These are phyloP conservation scores for Sitophilus oryzae DNA, from an alignment of 1,140 invertebrate genomes.

Conservation along the genomic window DNA sequence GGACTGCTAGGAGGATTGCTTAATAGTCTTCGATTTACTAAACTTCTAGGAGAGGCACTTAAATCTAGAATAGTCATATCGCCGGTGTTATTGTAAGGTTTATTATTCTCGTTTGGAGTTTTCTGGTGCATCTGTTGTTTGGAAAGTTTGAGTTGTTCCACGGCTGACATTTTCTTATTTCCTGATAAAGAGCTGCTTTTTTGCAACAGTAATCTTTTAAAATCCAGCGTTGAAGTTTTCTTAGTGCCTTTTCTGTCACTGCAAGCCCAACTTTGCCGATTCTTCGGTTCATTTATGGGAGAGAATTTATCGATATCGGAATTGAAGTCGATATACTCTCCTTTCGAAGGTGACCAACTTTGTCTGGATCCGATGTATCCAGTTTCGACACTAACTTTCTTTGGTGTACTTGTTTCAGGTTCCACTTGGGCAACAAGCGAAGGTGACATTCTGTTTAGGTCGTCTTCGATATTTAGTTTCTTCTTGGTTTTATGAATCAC, in stretches of 20 bases:
- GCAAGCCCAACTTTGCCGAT: slow-evolving; percentile 48
- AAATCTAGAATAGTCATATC: slow-evolving; percentile 55
- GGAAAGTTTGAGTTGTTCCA: slow-evolving; percentile 72
- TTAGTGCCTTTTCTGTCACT: slow-evolving; percentile 40
- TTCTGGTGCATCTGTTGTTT: slow-evolving; percentile 47
- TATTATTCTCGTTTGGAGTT: slow-evolving; percentile 11
- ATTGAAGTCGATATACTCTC: slow-evolving; percentile 39
- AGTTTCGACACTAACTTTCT: slow-evolving; percentile 49
- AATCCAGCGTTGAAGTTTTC: slow-evolving; percentile 69
- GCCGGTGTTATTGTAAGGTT: slow-evolving; percentile 38
- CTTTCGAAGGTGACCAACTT: slow-evolving; percentile 51
- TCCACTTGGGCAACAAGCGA: slow-evolving; percentile 48
- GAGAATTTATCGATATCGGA: slow-evolving; percentile 35
- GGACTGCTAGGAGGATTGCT: slow-evolving; percentile 49
- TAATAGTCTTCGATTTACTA: slow-evolving; percentile 54
- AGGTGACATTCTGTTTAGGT: slow-evolving; percentile 48
- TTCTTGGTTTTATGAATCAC: slow-evolving; percentile 74
- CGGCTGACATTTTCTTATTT: slow-evolving; percentile 65
- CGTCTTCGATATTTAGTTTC: slow-evolving; percentile 62
- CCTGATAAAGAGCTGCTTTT: slow-evolving; percentile 51
- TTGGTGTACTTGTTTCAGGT: slow-evolving; percentile 44
- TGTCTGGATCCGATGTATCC: slow-evolving; percentile 50
- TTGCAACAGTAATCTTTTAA: slow-evolving; percentile 72
- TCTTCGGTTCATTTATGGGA: slow-evolving; percentile 34
- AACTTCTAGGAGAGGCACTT: slow-evolving; percentile 60